A percentile compares a stretch with the other conserved stretches of the same genome.
These are phyloP conservation scores for Spodoptera littoralis DNA, from an alignment of 2,888 invertebrate genomes.

Conservation along the genomic window DNA sequence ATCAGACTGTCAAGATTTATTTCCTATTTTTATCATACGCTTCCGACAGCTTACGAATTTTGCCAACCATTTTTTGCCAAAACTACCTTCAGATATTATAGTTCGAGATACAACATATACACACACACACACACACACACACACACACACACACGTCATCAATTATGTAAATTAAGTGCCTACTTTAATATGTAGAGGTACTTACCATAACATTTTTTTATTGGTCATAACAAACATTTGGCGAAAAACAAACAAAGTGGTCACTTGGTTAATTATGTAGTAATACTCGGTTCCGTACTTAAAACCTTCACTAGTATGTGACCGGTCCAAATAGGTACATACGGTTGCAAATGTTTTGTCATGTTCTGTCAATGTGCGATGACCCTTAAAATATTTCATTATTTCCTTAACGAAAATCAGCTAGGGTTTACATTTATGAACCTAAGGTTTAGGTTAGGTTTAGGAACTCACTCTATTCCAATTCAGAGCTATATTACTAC, in stretches of 20 bases:
- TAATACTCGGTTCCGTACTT: conserved; percentile 1
- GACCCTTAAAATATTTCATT: neutral
- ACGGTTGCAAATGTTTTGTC: neutral
- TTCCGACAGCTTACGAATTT: no score
- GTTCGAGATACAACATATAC: neutral
- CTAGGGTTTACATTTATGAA: no score
- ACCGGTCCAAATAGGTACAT: conserved; percentile 9
- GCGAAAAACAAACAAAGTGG: neutral
- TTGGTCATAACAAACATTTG: conserved; percentile 19
- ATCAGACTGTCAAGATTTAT: no score
- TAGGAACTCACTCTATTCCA: neutral
- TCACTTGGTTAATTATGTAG: no score
- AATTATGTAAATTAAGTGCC: conserved; percentile 6
- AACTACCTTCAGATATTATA: neutral
- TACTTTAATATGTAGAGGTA: neutral
- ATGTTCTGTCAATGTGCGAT: neutral
- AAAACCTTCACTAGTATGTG: conserved; percentile 4
- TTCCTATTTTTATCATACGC: no score
- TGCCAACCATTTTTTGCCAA: no score
- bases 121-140: no score
- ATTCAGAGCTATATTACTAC: conserved; percentile 8
- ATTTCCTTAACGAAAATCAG: no score
- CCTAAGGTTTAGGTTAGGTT: neutral
- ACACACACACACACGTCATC: neutral
- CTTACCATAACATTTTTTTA: neutral